Base-by-base conservation (phyloP, 2,113 vertebrate genomes). In the Apistogramma diplotaenia region DNA sequence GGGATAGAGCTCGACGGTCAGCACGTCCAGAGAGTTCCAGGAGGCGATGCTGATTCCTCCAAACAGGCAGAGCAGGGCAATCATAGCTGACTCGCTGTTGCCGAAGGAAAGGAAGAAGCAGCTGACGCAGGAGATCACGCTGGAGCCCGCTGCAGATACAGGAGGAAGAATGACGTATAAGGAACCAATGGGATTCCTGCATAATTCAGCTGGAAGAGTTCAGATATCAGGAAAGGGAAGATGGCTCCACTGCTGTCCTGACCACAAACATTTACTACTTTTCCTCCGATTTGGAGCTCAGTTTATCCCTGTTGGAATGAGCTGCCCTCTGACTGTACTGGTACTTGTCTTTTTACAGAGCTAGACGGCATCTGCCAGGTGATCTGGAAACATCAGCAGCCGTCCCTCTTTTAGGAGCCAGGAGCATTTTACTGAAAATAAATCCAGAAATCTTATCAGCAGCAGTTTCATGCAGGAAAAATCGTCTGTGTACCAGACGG, bases 61-160 rank as follows among this genome's bases (percentile, higher is more conserved):
- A 1, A 99, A 99, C 83, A 99, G 96, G 91, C 98, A 99, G 87
- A 99, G 97, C 89, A 99, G 94, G 1, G 97, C 97, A 0, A 99
- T 99, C 98, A 99, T 99, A 92, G 98, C 97, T 0, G 98, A 99
- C 92, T 99, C 98, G 18, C 97, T 99, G 95, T 97, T 99, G 62
- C 98, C 98, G 0, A 99, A 99, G 25, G 97, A 99, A 85, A 99
- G 94, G 95, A 99, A 99, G 96, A 99, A 99, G 93, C 98, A 99
- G 96, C 98, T 99, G 87, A 99, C 5, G 37, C 98, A 99, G 29
- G 98, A 99, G 94, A 99, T 97, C 70, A 99, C 97, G 2, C 97
- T 99, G 94, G 98, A 99, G 55, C 98, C 98, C 4, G 98, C 98
- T 99, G 93, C 1, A 57, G 71, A 35, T 25, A 4, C 4, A 23